Percentiles rank a stretch among this genome's conserved stretches.
Evolutionary conservation across 2,113 vertebrate genomes (phyloP).

Genomic region (Calypte anna): DNA sequence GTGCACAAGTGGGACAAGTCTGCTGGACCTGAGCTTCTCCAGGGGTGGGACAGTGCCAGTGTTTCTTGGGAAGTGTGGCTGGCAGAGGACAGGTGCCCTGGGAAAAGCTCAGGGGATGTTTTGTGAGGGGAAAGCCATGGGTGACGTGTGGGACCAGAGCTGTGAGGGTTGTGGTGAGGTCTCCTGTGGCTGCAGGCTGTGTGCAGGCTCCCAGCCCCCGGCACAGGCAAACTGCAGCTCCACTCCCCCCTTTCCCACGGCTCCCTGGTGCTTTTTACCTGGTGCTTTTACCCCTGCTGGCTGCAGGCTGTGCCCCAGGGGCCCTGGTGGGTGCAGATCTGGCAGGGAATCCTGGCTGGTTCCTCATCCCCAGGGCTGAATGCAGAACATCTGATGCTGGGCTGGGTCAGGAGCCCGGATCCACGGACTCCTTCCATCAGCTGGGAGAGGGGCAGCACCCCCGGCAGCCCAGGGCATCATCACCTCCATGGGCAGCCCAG

Average conservation of each 20-base stretch:
- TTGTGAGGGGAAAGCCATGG: not conserved
- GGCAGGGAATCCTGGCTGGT: constrained; percentile 4
- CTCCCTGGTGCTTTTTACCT: not conserved
- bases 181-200: not conserved
- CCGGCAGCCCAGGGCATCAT: not conserved
- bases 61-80: not conserved
- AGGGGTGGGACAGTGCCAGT: not conserved
- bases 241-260: not conserved
- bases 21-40: not conserved
- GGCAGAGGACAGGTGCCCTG: not conserved
- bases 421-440: not conserved
- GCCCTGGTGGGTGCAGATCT: constrained; percentile 9
- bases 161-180: not conserved
- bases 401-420: constrained; percentile 1
- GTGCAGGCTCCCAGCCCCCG: not conserved
- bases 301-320: constrained; percentile 17
- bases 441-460: not conserved
- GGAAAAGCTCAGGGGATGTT: not conserved
- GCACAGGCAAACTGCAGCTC: not conserved
- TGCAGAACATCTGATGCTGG: not conserved
- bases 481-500: not conserved
- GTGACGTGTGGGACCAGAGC: not conserved
- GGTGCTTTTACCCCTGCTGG: not conserved
- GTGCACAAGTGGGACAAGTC: not conserved
- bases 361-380: not conserved